Base-by-base conservation (phyloP, 2,113 vertebrate genomes). In the Poecile atricapillus region DNA sequence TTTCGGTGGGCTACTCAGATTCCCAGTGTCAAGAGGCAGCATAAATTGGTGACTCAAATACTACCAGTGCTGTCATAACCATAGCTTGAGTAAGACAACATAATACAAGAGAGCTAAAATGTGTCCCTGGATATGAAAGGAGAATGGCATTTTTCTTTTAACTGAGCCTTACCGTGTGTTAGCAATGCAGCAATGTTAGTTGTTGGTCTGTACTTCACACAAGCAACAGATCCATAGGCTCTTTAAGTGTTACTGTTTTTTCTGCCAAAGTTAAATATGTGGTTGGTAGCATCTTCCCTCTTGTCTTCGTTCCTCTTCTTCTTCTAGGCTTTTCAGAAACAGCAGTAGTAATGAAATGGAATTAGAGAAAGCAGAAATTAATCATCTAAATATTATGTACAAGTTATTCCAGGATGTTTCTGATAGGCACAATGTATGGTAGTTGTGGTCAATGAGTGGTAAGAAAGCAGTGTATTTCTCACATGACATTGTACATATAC, bases 91-190 rank as follows among this genome's bases (percentile, higher is more conserved):
- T 80, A 75, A 81, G 75, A 33, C 30, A 68, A 37, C 5, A 27
- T 22, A 75, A 62, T 59, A 39, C 27, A 82, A 55, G 33, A 84
- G 50, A 71, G 28, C 10, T 90, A 47, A 94, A 93, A 74, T 31
- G 2, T 73, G 27, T 77, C 33, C 21, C 74, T 75, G 24, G 35
- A 49, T 79, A 49, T 49, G 18, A 73, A 46, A 87, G 76, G 59
- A 80, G 70, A 87, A 55, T 35, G 35, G 5, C 50, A 63, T 89
- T 94, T 87, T 90, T 90, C 47, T 89, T 74, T 41, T 74, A 89
- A 60, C 37, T 76, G 89, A 92, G 39, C 50, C 41, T 77, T 75
- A 49, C 25, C 53, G 69, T 30, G 21, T 10, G 28, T 82, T 90
- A 79, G 35, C n/a, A 78, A 25, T 71, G 43, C 52, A 58, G 43